Percentiles rank a stretch among this genome's conserved stretches.
Evolutionary conservation across 2,888 invertebrate genomes (phyloP).

Genomic region (Cantharis nigra): DNA sequence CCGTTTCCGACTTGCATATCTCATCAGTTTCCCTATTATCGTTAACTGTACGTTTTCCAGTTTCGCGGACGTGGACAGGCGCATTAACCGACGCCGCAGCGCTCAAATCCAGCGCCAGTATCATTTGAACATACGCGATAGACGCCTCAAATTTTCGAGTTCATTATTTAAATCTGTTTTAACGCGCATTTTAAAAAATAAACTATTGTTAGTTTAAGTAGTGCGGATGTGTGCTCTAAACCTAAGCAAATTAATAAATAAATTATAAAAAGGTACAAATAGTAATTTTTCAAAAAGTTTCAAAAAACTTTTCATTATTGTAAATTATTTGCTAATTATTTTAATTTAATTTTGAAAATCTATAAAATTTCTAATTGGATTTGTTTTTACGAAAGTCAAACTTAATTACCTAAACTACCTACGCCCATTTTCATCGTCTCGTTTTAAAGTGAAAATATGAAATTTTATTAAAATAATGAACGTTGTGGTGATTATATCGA

Average conservation of each 20-base stretch:
- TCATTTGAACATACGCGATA: slow-evolving; percentile 23
- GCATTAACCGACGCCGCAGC: slow-evolving; percentile 30
- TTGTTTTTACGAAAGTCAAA: background rate
- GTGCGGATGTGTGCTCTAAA: background rate
- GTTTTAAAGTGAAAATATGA: background rate
- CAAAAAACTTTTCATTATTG: background rate
- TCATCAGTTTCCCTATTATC: slow-evolving; percentile 35
- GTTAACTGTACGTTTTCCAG: slow-evolving; percentile 33
- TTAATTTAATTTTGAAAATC: background rate
- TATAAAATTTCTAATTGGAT: background rate
- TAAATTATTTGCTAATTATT: background rate
- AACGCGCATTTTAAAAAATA: background rate
- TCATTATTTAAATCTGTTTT: background rate
- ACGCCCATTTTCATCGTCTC: background rate
- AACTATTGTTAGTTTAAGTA: background rate
- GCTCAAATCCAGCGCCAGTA: slow-evolving; percentile 34
- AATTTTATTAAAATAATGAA: background rate
- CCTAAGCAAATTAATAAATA: background rate
- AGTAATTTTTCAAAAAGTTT: background rate
- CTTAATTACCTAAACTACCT: background rate
- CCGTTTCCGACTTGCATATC: slow-evolving; percentile 37
- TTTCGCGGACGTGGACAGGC: slow-evolving; percentile 36
- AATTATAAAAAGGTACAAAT: background rate
- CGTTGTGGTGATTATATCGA: background rate
- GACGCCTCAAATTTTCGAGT: slow-evolving; percentile 17